Conservation (phyloP, 2,113 vertebrate genomes). For the Chaenogobius annularis region DNA sequence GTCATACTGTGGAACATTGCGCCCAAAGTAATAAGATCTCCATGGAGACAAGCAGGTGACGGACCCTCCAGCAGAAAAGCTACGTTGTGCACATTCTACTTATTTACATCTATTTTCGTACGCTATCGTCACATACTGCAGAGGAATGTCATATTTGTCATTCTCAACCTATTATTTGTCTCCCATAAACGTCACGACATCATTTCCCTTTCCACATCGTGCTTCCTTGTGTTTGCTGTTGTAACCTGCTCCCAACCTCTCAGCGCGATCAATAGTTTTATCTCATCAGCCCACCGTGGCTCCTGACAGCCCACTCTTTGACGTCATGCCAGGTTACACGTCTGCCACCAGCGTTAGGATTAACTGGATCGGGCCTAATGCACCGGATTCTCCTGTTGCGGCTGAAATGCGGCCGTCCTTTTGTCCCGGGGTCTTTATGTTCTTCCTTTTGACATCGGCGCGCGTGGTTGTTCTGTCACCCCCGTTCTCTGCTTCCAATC, state of each 20-base stretch:
- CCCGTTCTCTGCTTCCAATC: slow-evolving; percentile 35
- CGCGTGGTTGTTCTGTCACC: slow-evolving; percentile 45
- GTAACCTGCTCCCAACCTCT: neutral
- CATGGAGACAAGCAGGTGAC: too few species aligned
- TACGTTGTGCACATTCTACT: too few species aligned
- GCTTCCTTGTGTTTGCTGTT: neutral
- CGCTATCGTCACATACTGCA: too few species aligned
- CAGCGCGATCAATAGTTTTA: neutral
- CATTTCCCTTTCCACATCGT: too few species aligned
- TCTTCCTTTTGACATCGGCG: slow-evolving; percentile 27
- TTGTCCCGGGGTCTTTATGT: slow-evolving; percentile 25
- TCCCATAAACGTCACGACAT: too few species aligned
- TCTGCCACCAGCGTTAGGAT: neutral
- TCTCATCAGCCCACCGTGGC: neutral
- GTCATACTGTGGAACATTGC: too few species aligned
- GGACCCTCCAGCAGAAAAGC: too few species aligned
- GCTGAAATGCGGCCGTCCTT: slow-evolving; percentile 31
- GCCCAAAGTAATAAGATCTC: too few species aligned
- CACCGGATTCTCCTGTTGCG: slow-evolving; percentile 2
- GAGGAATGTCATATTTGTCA: too few species aligned
- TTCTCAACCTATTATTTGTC: too few species aligned
- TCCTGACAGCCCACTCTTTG: neutral
- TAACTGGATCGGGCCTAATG: neutral
- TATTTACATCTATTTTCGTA: too few species aligned
- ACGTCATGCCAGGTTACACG: neutral